These are phyloP conservation scores for Parazoanthus swiftii DNA, from an alignment of 92 coral and sea anemone species.

Conservation along the genomic window DNA sequence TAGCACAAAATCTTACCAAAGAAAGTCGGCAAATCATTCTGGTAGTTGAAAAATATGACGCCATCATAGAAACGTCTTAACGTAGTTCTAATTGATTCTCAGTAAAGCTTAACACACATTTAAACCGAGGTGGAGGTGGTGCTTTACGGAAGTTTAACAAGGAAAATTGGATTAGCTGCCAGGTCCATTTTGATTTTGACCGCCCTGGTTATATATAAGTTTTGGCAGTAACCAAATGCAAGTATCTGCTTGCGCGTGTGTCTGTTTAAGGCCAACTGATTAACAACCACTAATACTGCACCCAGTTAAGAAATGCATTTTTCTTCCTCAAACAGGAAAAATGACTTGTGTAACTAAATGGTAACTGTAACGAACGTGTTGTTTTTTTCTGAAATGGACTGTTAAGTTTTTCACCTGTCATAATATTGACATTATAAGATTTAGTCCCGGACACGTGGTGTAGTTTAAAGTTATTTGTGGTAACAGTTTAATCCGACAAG, in stretches of 20 bases:
- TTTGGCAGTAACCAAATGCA: not conserved
- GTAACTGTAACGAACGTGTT: no score
- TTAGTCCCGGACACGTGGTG: not conserved
- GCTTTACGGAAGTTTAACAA: no score
- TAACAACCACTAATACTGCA: no score
- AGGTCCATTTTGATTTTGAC: not conserved
- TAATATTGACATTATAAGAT: not conserved
- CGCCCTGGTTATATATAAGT: not conserved
- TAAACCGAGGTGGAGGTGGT: no score
- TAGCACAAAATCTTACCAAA: no score
- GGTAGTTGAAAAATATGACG: no score
- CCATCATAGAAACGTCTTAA: no score
- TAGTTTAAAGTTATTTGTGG: not conserved
- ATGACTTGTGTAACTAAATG: not conserved
- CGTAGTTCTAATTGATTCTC: no score
- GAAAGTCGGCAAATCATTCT: no score
- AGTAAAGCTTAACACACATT: no score
- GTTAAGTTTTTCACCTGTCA: not conserved
- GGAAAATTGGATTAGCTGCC: not conserved
- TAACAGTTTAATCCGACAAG: not conserved
- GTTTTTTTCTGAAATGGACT: no score
- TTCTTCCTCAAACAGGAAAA: not conserved
- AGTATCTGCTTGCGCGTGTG: not conserved
- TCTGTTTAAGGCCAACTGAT: not conserved
- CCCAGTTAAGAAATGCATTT: not conserved